Conservation (phyloP, 2,888 invertebrate species). For the Synanthedon formicaeformis region DNA sequence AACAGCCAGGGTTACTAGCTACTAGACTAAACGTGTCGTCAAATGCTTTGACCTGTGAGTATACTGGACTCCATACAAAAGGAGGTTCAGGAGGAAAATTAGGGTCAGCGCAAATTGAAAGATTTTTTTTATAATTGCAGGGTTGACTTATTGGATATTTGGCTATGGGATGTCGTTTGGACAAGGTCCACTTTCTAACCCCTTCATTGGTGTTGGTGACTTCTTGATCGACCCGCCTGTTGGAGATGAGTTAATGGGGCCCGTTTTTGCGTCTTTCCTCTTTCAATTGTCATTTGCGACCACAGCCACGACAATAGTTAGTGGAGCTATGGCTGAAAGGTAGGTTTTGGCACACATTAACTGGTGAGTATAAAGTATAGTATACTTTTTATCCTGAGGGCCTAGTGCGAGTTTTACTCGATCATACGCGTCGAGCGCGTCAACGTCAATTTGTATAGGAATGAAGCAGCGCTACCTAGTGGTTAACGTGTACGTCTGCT, state of each 20-base stretch:
- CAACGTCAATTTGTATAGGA: too few species aligned
- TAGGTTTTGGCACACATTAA: slow-evolving; percentile 23
- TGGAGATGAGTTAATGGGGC: slow-evolving; percentile 83
- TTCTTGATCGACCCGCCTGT: slow-evolving; percentile 83
- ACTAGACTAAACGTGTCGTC: too few species aligned
- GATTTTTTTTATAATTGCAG: slow-evolving; percentile 25
- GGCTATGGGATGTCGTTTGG: slow-evolving; percentile 95
- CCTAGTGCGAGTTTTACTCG: too few species aligned
- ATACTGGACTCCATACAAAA: not conserved
- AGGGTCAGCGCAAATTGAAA: not conserved
- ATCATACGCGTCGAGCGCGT: too few species aligned
- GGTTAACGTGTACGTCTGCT: too few species aligned
- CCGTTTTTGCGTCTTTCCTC: slow-evolving; percentile 87
- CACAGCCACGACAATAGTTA: slow-evolving; percentile 91
- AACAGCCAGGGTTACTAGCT: too few species aligned
- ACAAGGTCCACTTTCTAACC: slow-evolving; percentile 76
- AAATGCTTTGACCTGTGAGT: not conserved
- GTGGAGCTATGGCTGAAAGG: slow-evolving; percentile 96
- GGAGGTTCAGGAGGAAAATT: too few species aligned
- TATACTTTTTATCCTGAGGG: too few species aligned
- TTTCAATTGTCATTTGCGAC: slow-evolving; percentile 93
- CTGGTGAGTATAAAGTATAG: too few species aligned
- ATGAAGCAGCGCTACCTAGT: too few species aligned
- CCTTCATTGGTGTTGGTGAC: slow-evolving; percentile 86
- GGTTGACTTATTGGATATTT: slow-evolving; percentile 93